Conservation (phyloP, 2,113 vertebrate species). For the Numenius arquata region DNA sequence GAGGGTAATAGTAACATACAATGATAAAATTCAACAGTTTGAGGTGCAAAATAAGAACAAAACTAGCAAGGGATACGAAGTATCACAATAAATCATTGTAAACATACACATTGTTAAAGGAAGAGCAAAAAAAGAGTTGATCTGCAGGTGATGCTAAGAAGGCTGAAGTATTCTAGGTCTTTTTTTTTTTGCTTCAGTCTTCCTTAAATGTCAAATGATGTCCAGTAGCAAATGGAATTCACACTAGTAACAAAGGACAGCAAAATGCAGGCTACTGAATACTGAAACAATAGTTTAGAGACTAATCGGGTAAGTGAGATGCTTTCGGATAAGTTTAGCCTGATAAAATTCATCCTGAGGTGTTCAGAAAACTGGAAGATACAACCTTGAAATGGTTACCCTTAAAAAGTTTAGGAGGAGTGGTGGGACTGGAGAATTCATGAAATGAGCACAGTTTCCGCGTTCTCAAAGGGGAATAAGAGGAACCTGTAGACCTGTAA, state of each 20-base stretch:
- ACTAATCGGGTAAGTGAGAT: not conserved
- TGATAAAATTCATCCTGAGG: not conserved
- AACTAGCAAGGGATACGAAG: not conserved
- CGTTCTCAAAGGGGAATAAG: not conserved
- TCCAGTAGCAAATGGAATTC: not conserved
- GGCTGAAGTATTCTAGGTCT: not conserved
- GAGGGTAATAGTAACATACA: not conserved
- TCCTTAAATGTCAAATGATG: not conserved
- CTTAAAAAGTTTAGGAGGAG: not conserved
- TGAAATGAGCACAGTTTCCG: not conserved
- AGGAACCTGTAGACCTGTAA: not conserved
- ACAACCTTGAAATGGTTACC: not conserved
- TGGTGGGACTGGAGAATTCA: not conserved
- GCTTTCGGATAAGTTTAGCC: not conserved
- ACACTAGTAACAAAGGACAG: not conserved
- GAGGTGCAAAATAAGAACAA: not conserved
- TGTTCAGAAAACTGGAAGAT: not conserved
- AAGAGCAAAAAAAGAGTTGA: not conserved
- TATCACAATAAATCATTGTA: not conserved
- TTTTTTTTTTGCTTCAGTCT: not conserved
- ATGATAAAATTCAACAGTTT: not conserved
- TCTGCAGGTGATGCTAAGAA: not conserved
- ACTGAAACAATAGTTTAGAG: not conserved
- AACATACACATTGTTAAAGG: not conserved
- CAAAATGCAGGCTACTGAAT: not conserved